Percentiles rank a stretch among this genome's conserved stretches.
Conservation (phyloP, 1,140 invertebrate species). For the Capitella teleta region DNA sequence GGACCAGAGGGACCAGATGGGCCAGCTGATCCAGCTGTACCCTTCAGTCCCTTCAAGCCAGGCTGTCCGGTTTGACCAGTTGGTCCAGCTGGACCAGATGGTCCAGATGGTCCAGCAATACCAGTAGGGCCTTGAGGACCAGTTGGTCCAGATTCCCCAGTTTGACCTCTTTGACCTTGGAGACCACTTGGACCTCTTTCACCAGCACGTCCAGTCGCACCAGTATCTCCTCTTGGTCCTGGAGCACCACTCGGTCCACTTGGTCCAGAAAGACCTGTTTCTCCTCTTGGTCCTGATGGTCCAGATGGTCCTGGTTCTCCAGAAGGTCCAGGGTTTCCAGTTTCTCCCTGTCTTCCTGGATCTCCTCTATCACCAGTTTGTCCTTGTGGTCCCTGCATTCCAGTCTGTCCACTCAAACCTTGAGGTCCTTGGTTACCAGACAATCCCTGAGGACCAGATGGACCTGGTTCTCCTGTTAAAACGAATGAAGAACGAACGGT, state of each 20-base stretch:
- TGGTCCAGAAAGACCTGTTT: too few relatives aligned
- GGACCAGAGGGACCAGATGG: conserved; percentile 1
- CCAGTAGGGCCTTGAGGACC: conserved; percentile 6
- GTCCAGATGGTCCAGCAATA: conserved; percentile 3
- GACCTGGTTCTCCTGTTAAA: too few relatives aligned
- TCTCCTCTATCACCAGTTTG: conserved; percentile 9
- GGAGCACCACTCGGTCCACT: neutral
- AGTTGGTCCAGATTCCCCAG: neutral
- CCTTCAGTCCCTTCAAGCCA: conserved; percentile 2
- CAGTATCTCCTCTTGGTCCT: neutral
- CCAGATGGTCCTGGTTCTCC: too few relatives aligned
- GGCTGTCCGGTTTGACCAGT: neutral
- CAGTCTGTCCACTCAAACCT: conserved; percentile 5
- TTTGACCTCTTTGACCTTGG: neutral
- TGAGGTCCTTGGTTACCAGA: conserved; percentile 43
- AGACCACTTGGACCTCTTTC: neutral
- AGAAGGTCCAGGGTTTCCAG: too few relatives aligned
- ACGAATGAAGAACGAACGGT: too few relatives aligned
- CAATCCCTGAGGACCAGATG: conserved; percentile 60
- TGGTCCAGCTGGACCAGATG: conserved; percentile 3
- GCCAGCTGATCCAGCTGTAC: conserved; percentile 4
- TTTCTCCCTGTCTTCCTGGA: conserved; percentile 3
- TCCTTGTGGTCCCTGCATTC: conserved; percentile 15
- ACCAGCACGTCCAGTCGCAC: too few relatives aligned
- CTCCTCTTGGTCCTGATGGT: too few relatives aligned